Evolutionary conservation across 2,888 invertebrate species (phyloP), one percentile per base, ranked within the genome.

Genomic region (Volucella inflata): DNA sequence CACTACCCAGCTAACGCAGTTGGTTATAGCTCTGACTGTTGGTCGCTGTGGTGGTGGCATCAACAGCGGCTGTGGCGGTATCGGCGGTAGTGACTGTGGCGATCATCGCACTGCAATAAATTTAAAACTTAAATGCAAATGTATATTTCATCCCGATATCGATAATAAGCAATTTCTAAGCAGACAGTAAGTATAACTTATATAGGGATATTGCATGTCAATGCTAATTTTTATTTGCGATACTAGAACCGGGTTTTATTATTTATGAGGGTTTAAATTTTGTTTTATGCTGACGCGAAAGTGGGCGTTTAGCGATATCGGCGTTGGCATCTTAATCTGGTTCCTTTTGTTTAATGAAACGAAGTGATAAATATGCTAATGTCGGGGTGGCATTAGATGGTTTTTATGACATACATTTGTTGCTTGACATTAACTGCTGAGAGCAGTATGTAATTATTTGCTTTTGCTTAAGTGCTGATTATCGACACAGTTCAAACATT

Each of bases 151-250:
- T 64, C 62, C 48, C 64, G 78, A 71, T 64, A 64, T 42, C 78
- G 62, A 71, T 78, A 78, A 78, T 78, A 64, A 70, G 64, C 78
- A 70, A 78, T 78, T 78, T 70, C 78, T 71, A 78, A 78, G 78
- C 78, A 71, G 78, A 78, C 78, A 78, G 78, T 78, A 71, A 78
- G 64, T 78, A 71, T 78, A 71, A 78, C 62, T 78, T 78, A 78
- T 78, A 62, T 62, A 48, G 64, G 64, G 78, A 78, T 78, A 78
- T 71, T 78, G 78, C 70, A 71, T 78, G 78, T 78, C 78, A 71
- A 78, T 78, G 78, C 64, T 78, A 78, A 78, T 78, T 78, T 78
- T 78, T 57, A 78, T 78, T 78, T 59, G 78, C 78, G 71, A 78
- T 62, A 53, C 44, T 16, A 55, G 60, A 62, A 53, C 40, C 42